These are phyloP conservation scores for Lethenteron reissneri DNA, from an alignment of 2,113 vertebrate species.

Conservation along the genomic window DNA sequence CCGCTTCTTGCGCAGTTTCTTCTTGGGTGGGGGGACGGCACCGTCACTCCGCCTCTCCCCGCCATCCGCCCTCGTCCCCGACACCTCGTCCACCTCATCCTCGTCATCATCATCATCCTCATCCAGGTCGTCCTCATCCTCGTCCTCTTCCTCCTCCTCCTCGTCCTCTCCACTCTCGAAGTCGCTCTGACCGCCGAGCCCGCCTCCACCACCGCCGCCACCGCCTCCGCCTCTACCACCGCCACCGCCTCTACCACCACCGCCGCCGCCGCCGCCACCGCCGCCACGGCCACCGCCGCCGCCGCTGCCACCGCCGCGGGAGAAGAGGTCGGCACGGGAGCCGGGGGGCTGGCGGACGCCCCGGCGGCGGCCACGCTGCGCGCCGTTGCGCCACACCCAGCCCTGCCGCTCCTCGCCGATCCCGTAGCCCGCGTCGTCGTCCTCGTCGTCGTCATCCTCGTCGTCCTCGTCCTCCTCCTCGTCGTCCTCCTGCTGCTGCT, in stretches of 20 bases:
- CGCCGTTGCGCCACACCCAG: conserved; percentile 3
- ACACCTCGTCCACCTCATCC: not conserved
- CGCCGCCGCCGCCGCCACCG: not conserved
- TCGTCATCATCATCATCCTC: not conserved
- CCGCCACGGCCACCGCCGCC: not conserved
- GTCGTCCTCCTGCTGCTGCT: not conserved
- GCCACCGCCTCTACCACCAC: not conserved
- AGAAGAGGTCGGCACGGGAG: not conserved
- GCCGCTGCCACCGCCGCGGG: too few species aligned
- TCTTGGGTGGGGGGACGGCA: not conserved
- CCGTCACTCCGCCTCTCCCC: not conserved
- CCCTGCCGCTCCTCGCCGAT: conserved; percentile 2
- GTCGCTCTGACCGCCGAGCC: not conserved
- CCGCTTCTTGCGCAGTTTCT: not conserved
- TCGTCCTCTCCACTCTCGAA: conserved; percentile 4
- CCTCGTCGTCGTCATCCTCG: not conserved
- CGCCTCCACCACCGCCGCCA: not conserved
- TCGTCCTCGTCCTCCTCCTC: not conserved
- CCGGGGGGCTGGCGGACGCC: not conserved
- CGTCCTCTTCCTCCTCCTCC: conserved; percentile 1
- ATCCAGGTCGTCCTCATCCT: not conserved
- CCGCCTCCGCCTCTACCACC: too few species aligned
- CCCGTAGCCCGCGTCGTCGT: not conserved
- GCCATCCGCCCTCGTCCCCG: not conserved
- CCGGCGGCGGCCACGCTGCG: not conserved